Conservation (phyloP, 2,888 invertebrate species). For the Thelaira solivaga region DNA sequence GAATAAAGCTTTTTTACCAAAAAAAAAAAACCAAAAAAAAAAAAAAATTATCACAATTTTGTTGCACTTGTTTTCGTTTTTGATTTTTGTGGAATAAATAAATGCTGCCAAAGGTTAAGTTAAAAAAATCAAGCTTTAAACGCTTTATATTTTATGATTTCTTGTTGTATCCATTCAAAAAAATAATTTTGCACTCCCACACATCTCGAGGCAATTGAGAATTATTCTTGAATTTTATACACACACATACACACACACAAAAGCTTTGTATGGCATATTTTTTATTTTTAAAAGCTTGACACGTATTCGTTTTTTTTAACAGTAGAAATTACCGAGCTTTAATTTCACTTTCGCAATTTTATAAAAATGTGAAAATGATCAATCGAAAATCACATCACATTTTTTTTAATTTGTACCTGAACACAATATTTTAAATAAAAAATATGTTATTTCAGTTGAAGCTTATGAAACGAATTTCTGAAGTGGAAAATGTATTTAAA, state of each 20-base stretch:
- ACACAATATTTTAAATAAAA: no score
- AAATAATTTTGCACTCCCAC: constrained; percentile 22
- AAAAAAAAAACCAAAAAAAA: constrained; percentile 14
- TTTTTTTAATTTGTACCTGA: neutral
- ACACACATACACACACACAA: neutral
- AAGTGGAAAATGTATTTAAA: no score
- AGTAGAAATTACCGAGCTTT: neutral
- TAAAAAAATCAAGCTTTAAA: constrained; percentile 19
- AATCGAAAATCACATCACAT: neutral
- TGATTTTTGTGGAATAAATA: constrained; percentile 59
- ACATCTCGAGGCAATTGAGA: neutral
- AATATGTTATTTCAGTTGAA: no score
- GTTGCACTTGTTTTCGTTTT: constrained; percentile 58
- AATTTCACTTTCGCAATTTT: neutral
- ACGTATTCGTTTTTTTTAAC: neutral
- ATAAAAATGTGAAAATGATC: no score
- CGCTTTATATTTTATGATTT: constrained; percentile 12
- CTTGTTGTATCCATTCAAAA: constrained; percentile 8
- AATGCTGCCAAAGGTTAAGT: constrained; percentile 59
- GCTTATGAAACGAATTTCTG: no score
- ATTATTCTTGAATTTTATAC: neutral
- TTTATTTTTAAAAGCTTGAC: constrained; percentile 15
- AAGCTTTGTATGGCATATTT: constrained; percentile 24
- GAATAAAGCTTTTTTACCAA: constrained; percentile 62
- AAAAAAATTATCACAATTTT: constrained; percentile 54